These are phyloP conservation scores for Neosalanx taihuensis DNA, from an alignment of 2,797 vertebrate species.

Conservation along the genomic window DNA sequence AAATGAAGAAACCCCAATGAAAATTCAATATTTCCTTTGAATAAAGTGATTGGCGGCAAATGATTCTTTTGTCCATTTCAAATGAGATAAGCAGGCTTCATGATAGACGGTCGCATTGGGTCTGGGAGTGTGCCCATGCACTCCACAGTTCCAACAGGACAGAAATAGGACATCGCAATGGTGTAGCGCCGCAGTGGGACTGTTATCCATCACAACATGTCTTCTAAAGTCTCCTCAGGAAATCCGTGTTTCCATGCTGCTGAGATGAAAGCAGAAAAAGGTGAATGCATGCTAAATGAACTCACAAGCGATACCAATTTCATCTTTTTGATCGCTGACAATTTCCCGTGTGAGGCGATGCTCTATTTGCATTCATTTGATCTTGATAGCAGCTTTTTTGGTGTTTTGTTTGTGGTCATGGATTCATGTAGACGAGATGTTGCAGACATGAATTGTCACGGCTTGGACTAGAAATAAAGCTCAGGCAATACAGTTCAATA, in stretches of 20 bases:
- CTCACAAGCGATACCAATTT: neutral
- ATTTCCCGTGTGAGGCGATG: neutral
- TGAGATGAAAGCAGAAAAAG: neutral
- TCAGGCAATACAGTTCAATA: neutral
- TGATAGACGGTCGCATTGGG: too few species aligned
- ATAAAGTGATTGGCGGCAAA: neutral
- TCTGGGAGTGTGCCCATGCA: too few species aligned
- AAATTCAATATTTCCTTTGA: neutral
- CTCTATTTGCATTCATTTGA: neutral
- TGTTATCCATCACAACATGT: too few species aligned
- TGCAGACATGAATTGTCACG: neutral
- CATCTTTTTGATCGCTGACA: neutral
- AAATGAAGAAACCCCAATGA: neutral
- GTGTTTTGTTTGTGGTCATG: neutral
- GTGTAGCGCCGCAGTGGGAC: neutral
- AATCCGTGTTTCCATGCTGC: neutral
- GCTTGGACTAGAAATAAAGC: neutral
- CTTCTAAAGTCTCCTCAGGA: neutral
- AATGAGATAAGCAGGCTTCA: too few species aligned
- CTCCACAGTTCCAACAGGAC: neutral
- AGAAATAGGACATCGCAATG: neutral
- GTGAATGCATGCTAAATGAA: neutral
- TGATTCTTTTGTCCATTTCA: too few species aligned
- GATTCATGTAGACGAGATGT: neutral
- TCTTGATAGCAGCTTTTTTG: neutral